Conservation (phyloP, 2,888 invertebrate species). For the Melanotus villosus region DNA sequence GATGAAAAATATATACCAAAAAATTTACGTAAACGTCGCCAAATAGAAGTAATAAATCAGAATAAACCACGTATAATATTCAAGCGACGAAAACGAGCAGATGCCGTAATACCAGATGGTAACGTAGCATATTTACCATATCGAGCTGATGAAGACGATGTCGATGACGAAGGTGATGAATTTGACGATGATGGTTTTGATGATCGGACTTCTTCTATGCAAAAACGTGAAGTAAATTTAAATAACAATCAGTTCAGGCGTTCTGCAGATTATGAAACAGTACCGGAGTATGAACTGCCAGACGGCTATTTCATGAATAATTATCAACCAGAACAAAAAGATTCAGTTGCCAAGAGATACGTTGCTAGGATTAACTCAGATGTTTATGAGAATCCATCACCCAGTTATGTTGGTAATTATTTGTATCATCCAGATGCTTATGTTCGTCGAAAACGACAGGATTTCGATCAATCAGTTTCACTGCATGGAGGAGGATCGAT, state of each 20-base stretch:
- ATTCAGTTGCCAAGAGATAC: conserved; percentile 33
- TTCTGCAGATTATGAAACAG: conserved; percentile 23
- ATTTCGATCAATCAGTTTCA: conserved; percentile 52
- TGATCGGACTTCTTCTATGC: conserved; percentile 66
- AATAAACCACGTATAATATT: conserved; percentile 1
- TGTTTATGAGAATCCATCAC: conserved; percentile 43
- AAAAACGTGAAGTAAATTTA: conserved; percentile 55
- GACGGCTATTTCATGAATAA: conserved; percentile 13
- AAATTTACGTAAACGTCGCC: conserved; percentile 14
- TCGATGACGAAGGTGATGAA: conserved; percentile 70
- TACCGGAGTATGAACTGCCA: conserved; percentile 20
- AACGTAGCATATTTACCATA: conserved; percentile 67
- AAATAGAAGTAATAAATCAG: not conserved
- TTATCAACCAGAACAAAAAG: conserved; percentile 26
- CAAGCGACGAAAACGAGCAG: conserved; percentile 61
- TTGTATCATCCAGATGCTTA: conserved; percentile 38
- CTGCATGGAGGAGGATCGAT: conserved; percentile 55
- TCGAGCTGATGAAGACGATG: conserved; percentile 64
- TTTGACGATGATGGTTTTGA: conserved; percentile 71
- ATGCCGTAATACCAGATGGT: conserved; percentile 63
- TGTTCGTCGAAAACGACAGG: conserved; percentile 52
- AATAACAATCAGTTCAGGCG: not conserved
- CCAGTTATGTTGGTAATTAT: conserved; percentile 37
- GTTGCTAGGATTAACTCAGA: conserved; percentile 48
- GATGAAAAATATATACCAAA: no score